Evolutionary conservation across 2,797 vertebrate species (phyloP).

Genomic region (Cossypha caffra): DNA sequence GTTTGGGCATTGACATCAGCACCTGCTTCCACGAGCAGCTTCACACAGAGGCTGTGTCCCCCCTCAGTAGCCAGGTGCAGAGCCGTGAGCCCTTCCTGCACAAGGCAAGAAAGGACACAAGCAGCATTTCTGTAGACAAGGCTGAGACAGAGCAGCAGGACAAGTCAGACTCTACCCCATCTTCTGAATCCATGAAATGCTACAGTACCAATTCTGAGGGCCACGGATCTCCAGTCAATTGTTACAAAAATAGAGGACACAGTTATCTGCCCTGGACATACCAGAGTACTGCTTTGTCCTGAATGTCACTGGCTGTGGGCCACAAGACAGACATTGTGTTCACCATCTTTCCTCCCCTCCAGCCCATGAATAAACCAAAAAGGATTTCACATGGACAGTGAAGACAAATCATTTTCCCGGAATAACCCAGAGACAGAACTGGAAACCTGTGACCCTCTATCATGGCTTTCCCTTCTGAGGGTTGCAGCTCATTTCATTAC

Average conservation of each 20-base stretch:
- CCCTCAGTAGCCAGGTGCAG: slow-evolving; percentile 83
- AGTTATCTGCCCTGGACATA: not conserved
- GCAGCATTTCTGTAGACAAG: not conserved
- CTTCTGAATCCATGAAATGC: not conserved
- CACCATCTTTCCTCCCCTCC: not conserved
- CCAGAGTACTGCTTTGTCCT: not conserved
- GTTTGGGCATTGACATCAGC: slow-evolving; percentile 82
- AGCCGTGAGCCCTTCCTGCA: slow-evolving; percentile 84
- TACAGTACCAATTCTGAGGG: not conserved
- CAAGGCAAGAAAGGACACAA: not conserved
- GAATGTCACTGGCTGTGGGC: not conserved
- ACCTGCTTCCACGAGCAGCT: slow-evolving; percentile 79
- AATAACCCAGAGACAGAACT: not conserved
- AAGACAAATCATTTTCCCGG: not conserved
- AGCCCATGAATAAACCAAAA: not conserved
- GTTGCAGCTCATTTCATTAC: not conserved
- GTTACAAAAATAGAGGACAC: not conserved
- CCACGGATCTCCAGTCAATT: not conserved
- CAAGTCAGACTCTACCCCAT: not conserved
- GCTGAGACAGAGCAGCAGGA: not conserved
- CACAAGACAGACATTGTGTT: not conserved
- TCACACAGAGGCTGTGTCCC: slow-evolving; percentile 77
- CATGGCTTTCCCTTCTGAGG: not conserved
- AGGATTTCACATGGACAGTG: not conserved
- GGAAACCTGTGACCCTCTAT: not conserved